A percentile compares a stretch with the other conserved stretches of the same genome.
Evolutionary conservation across 1,140 invertebrate species (phyloP).

Genomic region (Diorhabda sublineata): DNA sequence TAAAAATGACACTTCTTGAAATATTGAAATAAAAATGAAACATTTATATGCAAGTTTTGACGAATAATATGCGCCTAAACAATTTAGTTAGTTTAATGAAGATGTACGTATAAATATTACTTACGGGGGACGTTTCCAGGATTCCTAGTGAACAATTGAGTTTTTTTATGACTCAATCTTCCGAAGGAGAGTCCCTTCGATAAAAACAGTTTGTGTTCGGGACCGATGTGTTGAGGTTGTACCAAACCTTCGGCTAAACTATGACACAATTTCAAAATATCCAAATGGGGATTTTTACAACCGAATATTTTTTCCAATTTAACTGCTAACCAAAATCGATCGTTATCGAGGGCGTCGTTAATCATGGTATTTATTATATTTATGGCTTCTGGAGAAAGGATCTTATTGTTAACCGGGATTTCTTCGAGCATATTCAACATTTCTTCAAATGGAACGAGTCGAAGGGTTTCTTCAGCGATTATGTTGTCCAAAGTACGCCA

Average conservation of each 20-base stretch:
- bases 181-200: slow-evolving; percentile 26
- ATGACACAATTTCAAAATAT: slow-evolving; percentile 51
- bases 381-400: slow-evolving; percentile 18
- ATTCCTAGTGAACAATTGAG: slow-evolving; percentile 29
- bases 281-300: slow-evolving; percentile 46
- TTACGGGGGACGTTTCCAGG: slow-evolving; percentile 17
- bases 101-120: too few species aligned
- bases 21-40: too few species aligned
- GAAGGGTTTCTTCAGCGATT: not conserved
- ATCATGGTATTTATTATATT: slow-evolving; percentile 22
- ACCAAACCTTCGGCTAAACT: slow-evolving; percentile 49
- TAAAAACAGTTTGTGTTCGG: slow-evolving; percentile 41
- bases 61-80: too few species aligned
- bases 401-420: slow-evolving; percentile 13
- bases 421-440: slow-evolving; percentile 26
- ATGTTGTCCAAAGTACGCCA: slow-evolving; percentile 7
- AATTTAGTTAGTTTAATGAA: too few species aligned
- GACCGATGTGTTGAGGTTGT: slow-evolving; percentile 43
- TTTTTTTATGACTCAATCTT: slow-evolving; percentile 30
- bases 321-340: slow-evolving; percentile 44
- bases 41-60: too few species aligned
- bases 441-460: slow-evolving; percentile 30
- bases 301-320: slow-evolving; percentile 50
- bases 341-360: slow-evolving; percentile 21
- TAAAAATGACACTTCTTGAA: too few species aligned